Percentiles rank a stretch among this genome's conserved stretches.
phyloP scores from a whole-genome alignment of 2,888 invertebrate genomes.

The Hermaeophaga mercurialis region DNA sequence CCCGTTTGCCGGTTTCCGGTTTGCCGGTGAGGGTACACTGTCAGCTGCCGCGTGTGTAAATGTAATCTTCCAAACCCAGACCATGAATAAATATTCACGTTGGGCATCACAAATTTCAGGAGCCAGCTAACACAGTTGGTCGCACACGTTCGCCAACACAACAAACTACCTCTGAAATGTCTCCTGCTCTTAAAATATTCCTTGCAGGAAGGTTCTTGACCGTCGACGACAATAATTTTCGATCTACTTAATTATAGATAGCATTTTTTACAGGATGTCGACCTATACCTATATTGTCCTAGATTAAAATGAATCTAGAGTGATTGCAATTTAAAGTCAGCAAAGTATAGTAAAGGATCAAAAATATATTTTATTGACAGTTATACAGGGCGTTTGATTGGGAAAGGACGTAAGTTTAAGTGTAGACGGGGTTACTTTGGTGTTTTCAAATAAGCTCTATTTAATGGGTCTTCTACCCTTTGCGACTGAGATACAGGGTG shows the following conservation, averaged over 20 bases:
- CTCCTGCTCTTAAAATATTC: constrained; percentile 8
- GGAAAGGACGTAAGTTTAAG: too few relatives aligned
- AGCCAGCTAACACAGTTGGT: constrained; percentile 3
- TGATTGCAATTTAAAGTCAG: too few relatives aligned
- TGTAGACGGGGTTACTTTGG: too few relatives aligned
- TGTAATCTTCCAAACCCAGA: constrained; percentile 34
- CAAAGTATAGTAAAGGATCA: too few relatives aligned
- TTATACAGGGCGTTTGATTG: too few relatives aligned
- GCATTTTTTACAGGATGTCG: too few relatives aligned
- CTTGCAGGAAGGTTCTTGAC: constrained; percentile 1
- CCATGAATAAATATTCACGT: constrained; percentile 43
- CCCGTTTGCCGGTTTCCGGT: constrained; percentile 18
- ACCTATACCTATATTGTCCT: too few relatives aligned
- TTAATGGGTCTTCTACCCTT: too few relatives aligned
- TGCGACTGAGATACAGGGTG: too few relatives aligned
- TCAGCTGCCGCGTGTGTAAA: constrained; percentile 10
- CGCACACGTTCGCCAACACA: constrained; percentile 23
- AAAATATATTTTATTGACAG: too few relatives aligned
- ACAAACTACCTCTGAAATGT: constrained; percentile 23
- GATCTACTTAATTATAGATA: constrained; percentile 12
- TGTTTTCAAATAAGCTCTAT: too few relatives aligned
- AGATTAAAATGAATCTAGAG: too few relatives aligned
- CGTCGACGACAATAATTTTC: constrained; percentile 4
- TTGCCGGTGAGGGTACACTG: not conserved
- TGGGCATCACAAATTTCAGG: constrained; percentile 36